Evolutionary conservation across 2,113 vertebrate species (phyloP).

Genomic region (Triplophysa rosa): DNA sequence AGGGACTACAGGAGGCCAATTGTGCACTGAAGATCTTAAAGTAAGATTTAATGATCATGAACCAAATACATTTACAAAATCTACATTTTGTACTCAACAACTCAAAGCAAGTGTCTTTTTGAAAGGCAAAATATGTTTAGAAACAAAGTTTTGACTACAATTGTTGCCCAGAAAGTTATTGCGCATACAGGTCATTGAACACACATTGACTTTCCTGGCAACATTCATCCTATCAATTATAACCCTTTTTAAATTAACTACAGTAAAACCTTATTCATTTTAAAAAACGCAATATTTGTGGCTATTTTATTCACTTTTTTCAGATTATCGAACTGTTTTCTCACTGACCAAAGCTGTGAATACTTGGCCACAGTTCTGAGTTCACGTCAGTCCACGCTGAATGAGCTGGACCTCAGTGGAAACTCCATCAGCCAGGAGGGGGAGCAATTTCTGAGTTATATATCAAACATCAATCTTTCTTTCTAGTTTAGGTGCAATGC

Average conservation of each 20-base stretch:
- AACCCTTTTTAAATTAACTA: too few relatives aligned
- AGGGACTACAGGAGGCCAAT: background rate
- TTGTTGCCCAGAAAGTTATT: too few relatives aligned
- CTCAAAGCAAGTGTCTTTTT: too few relatives aligned
- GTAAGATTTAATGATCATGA: background rate
- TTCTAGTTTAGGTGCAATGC: background rate
- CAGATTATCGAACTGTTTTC: conserved; percentile 40
- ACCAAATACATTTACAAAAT: background rate
- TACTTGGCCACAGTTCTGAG: conserved; percentile 29
- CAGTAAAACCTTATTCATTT: too few relatives aligned
- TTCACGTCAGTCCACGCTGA: background rate
- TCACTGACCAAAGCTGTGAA: conserved; percentile 32
- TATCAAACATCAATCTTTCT: conserved; percentile 30
- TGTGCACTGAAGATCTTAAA: conserved; percentile 29
- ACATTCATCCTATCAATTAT: too few relatives aligned
- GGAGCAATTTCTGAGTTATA: conserved; percentile 23
- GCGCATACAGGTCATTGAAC: too few relatives aligned
- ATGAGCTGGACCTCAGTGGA: conserved; percentile 36
- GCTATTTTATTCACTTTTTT: background rate
- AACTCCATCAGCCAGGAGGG: conserved; percentile 12
- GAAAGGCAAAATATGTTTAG: too few relatives aligned
- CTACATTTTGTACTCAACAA: too few relatives aligned
- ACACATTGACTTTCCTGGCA: too few relatives aligned
- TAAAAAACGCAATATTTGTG: too few relatives aligned
- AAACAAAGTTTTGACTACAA: too few relatives aligned